phyloP scores from a whole-genome alignment of 2,113 vertebrate genomes.

The Alouatta palliata region DNA sequence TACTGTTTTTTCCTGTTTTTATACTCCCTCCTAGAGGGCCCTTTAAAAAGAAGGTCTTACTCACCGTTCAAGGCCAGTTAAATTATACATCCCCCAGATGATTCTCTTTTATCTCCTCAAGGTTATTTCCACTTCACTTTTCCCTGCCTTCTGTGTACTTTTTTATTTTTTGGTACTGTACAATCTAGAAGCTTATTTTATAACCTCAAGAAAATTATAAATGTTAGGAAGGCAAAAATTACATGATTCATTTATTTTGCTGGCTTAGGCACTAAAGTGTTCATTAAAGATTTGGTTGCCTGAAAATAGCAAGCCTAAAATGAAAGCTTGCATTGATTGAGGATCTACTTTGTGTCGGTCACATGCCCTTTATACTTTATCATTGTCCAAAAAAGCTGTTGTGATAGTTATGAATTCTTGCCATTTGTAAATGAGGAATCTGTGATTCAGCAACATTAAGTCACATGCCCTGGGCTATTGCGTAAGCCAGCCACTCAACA shows the following conservation, averaged over 20 bases:
- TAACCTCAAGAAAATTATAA: slow-evolving; percentile 7
- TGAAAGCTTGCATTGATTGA: slow-evolving; percentile 39
- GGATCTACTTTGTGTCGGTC: background rate
- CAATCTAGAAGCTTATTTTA: background rate
- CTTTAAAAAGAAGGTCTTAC: background rate
- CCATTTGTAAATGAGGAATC: background rate
- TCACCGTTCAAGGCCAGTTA: background rate
- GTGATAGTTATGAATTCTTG: background rate
- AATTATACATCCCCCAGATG: background rate
- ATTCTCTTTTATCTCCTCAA: background rate
- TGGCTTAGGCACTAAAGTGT: background rate
- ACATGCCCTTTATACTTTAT: background rate
- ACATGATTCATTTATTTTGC: background rate
- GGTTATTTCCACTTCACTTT: background rate
- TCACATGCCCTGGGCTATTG: background rate
- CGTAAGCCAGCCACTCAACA: background rate
- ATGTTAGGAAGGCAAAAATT: background rate
- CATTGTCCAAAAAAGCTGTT: background rate
- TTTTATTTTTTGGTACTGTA: background rate
- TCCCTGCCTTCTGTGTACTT: background rate
- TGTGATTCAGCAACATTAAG: background rate
- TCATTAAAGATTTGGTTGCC: background rate
- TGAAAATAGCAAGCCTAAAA: slow-evolving; percentile 14
- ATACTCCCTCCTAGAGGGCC: background rate
- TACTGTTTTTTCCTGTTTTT: background rate